Base-by-base conservation (phyloP, 2,888 invertebrate genomes). In the Drosophila gaucha region DNA sequence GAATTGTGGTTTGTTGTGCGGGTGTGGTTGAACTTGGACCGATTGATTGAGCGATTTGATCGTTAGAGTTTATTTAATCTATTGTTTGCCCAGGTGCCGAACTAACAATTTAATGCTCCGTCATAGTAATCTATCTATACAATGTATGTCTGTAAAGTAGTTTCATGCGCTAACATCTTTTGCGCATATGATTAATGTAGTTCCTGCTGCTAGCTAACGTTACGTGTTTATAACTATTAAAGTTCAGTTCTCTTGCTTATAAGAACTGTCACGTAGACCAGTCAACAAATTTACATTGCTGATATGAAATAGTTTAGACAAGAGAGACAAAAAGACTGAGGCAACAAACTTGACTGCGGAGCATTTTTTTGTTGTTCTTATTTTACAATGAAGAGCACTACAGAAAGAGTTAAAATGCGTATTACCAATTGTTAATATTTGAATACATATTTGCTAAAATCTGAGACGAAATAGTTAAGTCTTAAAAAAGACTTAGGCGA, bases 321-420 rank as follows among this genome's bases (percentile, higher is more conserved):
- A 59, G 30, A 30, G 9, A 9, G 12, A 12, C 12, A 18, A 41
- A 88, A 72, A 88, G 72, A 86, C 80, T 83, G 69, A 82, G 78
- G 78, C 72, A 26, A 49, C 86, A 66, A 87, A 86, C 83, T 67
- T 70, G 76, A 75, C 28, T 41, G 24, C 26, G 41, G 24, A 41
- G 10, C 24, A 14, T 5, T 24, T 41, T 41, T 26, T 16, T 16
- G 24, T 14, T 26, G 10, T 26, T 26, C 16, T n/a, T n/a, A n/a
- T n/a, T n/a, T n/a, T n/a, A n/a, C n/a, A n/a, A n/a, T n/a, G n/a
- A n/a, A n/a, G n/a, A n/a, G n/a, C n/a, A n/a, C n/a, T n/a, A n/a
- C n/a, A n/a, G n/a, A n/a, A n/a, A n/a, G n/a, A n/a, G n/a, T n/a
- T n/a, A n/a, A n/a, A n/a, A n/a, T n/a, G n/a, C n/a, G n/a, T n/a